Evolutionary conservation across 2,113 vertebrate genomes (phyloP).

Genomic region (Paedocypris sp.): DNA sequence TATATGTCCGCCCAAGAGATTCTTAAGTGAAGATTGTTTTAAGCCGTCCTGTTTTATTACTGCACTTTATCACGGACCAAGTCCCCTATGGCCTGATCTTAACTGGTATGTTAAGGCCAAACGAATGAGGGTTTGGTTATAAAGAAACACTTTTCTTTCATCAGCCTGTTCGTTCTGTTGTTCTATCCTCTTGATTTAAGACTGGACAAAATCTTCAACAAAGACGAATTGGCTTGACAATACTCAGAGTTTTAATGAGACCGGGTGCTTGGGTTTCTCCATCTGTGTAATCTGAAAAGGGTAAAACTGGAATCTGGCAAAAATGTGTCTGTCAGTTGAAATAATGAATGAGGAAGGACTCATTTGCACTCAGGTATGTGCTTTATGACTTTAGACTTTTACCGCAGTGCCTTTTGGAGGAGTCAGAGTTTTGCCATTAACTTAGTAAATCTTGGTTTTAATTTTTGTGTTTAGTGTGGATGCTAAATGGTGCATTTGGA

Average conservation of each 20-base stretch:
- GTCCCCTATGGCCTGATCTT: constrained; percentile 4
- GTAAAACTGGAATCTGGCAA: neutral
- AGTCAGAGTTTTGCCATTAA: neutral
- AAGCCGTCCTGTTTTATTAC: constrained; percentile 25
- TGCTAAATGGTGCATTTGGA: too few relatives aligned
- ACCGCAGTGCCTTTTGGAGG: neutral
- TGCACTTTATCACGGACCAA: constrained; percentile 17
- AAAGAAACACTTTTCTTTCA: constrained; percentile 39
- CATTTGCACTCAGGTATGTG: neutral
- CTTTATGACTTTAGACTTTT: constrained; percentile 13
- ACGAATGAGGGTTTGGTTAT: constrained; percentile 43
- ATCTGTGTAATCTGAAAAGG: constrained; percentile 20
- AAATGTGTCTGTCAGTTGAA: neutral
- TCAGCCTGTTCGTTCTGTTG: constrained; percentile 29
- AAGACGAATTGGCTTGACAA: constrained; percentile 35
- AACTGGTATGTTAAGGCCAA: constrained; percentile 10
- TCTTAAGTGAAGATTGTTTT: constrained; percentile 23
- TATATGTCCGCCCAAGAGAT: constrained; percentile 7
- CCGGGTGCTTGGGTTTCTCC: neutral
- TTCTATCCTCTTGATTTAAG: constrained; percentile 2
- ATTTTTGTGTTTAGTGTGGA: too few relatives aligned
- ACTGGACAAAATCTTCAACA: constrained; percentile 26
- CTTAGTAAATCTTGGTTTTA: too few relatives aligned
- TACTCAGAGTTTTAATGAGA: constrained; percentile 13
- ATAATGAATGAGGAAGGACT: neutral